Percentiles rank a stretch among this genome's conserved stretches.
These are phyloP conservation scores for Pseudotriccus pelzelni DNA, from an alignment of 2,797 vertebrate species.

Conservation along the genomic window DNA sequence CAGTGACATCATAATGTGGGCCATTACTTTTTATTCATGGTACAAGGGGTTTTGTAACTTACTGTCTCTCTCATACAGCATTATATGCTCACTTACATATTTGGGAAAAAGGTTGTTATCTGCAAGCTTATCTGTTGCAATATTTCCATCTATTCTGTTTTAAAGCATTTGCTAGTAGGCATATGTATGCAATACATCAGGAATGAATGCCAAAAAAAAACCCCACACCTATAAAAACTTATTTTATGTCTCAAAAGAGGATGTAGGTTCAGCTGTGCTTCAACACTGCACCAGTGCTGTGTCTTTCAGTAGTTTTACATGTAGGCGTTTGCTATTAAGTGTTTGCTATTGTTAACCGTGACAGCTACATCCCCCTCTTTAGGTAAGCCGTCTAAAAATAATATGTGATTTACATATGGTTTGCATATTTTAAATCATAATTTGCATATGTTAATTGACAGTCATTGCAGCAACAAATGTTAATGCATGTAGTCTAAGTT, in stretches of 20 bases:
- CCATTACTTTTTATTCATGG: not conserved
- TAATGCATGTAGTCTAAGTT: not conserved
- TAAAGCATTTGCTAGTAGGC: not conserved
- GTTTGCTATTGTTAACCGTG: slow-evolving; percentile 67
- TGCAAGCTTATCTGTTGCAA: not conserved
- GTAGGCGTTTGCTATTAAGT: slow-evolving; percentile 62
- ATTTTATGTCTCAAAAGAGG: not conserved
- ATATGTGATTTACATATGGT: slow-evolving; percentile 18
- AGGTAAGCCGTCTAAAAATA: slow-evolving; percentile 52
- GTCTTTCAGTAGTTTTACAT: slow-evolving; percentile 14
- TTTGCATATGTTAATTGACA: slow-evolving; percentile 56
- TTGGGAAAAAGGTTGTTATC: not conserved
- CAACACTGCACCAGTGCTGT: not conserved
- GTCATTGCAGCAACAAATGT: not conserved
- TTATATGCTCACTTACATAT: not conserved
- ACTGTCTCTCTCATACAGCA: not conserved
- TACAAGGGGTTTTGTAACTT: not conserved
- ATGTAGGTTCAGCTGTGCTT: slow-evolving; percentile 7
- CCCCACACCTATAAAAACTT: not conserved
- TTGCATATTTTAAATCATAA: slow-evolving; percentile 6
- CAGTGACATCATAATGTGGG: not conserved
- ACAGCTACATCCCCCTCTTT: slow-evolving; percentile 56
- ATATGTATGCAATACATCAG: not conserved
- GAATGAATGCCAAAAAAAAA: not conserved
- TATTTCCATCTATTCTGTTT: not conserved